Evolutionary conservation across 2,113 vertebrate genomes (phyloP).

Genomic region (Mystacornis crossleyi): DNA sequence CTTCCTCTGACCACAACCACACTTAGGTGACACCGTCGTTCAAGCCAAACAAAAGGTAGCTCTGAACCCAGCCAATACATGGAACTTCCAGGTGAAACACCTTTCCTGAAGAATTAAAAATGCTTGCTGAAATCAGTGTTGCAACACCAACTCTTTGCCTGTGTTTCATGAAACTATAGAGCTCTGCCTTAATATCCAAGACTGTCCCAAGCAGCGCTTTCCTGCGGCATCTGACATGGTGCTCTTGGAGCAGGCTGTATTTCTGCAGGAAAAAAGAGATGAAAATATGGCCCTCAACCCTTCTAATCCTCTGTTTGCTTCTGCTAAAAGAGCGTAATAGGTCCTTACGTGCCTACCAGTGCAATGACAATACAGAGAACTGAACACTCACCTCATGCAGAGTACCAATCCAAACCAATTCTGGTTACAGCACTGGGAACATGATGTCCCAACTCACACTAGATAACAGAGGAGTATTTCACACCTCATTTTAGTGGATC

Average conservation of each 20-base stretch:
- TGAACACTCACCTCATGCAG: neutral
- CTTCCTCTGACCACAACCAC: neutral
- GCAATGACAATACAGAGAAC: neutral
- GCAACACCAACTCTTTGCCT: neutral
- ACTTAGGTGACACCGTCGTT: fast-evolving
- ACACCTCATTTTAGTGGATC: neutral
- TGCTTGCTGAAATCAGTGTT: neutral
- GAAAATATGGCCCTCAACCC: neutral
- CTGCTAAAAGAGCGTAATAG: neutral
- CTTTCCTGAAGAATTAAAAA: neutral
- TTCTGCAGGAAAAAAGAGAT: neutral
- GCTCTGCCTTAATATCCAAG: neutral
- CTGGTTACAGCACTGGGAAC: neutral
- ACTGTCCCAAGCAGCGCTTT: neutral
- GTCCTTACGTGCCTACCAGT: neutral
- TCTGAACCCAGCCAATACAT: fast-evolving
- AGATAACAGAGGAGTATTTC: neutral
- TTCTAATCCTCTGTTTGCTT: neutral
- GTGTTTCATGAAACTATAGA: neutral
- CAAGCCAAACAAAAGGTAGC: neutral
- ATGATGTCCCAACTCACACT: neutral
- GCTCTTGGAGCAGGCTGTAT: neutral
- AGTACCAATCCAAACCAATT: neutral
- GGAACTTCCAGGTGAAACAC: neutral
- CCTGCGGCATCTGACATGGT: fast-evolving